phyloP scores from a whole-genome alignment of 2,888 invertebrate species.

The Tachina lurida region DNA sequence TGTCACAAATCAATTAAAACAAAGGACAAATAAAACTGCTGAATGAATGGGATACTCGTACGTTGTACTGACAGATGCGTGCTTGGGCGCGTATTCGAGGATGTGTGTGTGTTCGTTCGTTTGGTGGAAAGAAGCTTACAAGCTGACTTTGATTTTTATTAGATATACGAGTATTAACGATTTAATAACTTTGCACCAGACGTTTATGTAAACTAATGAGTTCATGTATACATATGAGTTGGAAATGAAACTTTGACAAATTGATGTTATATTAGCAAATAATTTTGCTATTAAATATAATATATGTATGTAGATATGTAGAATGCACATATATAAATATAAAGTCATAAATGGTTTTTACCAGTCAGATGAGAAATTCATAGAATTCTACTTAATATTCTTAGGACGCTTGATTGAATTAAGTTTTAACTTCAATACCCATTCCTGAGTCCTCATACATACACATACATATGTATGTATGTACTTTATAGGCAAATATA shows the following conservation, averaged over 20 bases:
- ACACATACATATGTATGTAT: no score
- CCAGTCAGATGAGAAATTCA: no score
- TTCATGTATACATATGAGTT: no score
- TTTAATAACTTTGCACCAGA: conserved; percentile 18
- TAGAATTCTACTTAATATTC: no score
- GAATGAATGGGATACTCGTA: no score
- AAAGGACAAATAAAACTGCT: conserved; percentile 54
- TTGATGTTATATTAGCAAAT: conserved; percentile 13
- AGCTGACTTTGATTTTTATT: conserved; percentile 46
- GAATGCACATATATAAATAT: no score
- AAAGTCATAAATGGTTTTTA: no score
- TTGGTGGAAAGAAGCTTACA: neutral
- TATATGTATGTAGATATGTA: no score
- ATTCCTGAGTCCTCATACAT: no score
- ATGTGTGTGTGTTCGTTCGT: neutral
- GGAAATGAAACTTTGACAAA: neutral
- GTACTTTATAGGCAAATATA: no score
- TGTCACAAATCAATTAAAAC: conserved; percentile 61
- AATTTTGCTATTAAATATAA: conserved; percentile 12
- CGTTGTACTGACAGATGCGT: conserved; percentile 9
- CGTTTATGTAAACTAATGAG: neutral
- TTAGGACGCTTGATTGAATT: no score
- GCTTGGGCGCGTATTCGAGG: neutral
- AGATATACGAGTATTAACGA: conserved; percentile 20
- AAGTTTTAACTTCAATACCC: no score